Percentiles rank a stretch among this genome's conserved stretches.
phyloP scores from a whole-genome alignment of 2,888 invertebrate species.

The Drosophila suboccidentalis region DNA sequence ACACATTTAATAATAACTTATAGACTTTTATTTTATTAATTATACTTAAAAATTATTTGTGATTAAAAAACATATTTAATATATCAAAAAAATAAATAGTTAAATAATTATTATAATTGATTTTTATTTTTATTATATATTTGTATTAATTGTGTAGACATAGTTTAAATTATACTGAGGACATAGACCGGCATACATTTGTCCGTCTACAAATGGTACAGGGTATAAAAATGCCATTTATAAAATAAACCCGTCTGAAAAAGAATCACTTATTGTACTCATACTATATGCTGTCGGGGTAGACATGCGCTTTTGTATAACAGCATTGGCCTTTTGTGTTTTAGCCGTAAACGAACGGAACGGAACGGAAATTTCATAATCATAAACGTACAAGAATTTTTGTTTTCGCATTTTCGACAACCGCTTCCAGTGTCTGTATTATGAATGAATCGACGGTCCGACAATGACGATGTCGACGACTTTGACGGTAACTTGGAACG shows the following conservation, averaged over 20 bases:
- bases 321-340: constrained; percentile 51
- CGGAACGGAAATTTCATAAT: constrained; percentile 79
- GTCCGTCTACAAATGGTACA: neutral
- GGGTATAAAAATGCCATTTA: constrained; percentile 48
- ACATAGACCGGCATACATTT: neutral
- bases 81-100: too few species aligned
- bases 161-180: too few species aligned
- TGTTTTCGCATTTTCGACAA: constrained; percentile 52
- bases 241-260: constrained; percentile 34
- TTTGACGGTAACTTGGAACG: constrained; percentile 32
- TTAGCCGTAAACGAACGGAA: constrained; percentile 62
- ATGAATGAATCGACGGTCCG: constrained; percentile 62
- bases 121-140: too few species aligned
- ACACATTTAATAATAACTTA: too few species aligned
- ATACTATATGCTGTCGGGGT: constrained; percentile 27
- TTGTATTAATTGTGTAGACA: too few species aligned
- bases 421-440: constrained; percentile 33
- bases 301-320: constrained; percentile 59
- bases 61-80: too few species aligned
- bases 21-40: too few species aligned
- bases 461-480: constrained; percentile 19
- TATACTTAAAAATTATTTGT: too few species aligned
- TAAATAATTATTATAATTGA: too few species aligned
- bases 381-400: constrained; percentile 60
- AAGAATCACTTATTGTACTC: constrained; percentile 48